phyloP scores from a whole-genome alignment of 2,797 vertebrate genomes.

The Eutrigla gurnardus region DNA sequence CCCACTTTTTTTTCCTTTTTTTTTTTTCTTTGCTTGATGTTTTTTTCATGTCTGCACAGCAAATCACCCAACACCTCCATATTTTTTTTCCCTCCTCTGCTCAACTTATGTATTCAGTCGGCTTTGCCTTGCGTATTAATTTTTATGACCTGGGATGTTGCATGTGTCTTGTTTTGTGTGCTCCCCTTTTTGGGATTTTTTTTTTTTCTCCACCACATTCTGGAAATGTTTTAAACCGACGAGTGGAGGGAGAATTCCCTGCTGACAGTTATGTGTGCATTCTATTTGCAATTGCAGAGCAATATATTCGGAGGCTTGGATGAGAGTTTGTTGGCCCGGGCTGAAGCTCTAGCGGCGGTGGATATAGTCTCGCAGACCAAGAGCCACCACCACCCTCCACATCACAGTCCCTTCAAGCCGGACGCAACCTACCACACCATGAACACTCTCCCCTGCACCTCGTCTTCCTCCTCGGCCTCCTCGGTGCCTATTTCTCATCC shows the following conservation, averaged over 20 bases:
- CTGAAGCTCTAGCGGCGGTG: conserved; percentile 99
- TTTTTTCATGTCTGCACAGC: conserved; percentile 97
- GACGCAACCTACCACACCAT: conserved; percentile 99
- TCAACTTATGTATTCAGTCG: conserved; percentile 93
- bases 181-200: conserved; percentile 80
- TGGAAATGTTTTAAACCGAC: conserved; percentile 92
- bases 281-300: conserved; percentile 99
- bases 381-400: conserved; percentile 96
- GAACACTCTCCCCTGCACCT: conserved; percentile 97
- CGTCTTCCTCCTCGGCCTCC: conserved; percentile 91
- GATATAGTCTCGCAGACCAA: conserved; percentile 98
- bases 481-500: conserved; percentile 94
- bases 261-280: conserved; percentile 98
- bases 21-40: conserved; percentile 88
- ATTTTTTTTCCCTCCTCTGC: conserved; percentile 79
- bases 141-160: conserved; percentile 97
- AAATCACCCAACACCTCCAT: conserved; percentile 94
- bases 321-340: conserved; percentile 99
- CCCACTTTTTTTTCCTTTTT: conserved; percentile 81
- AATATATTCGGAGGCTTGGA: conserved; percentile 99
- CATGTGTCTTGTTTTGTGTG: conserved; percentile 89
- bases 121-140: conserved; percentile 93
- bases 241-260: conserved; percentile 90
- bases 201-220: conserved; percentile 82
- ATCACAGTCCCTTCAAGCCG: conserved; percentile 99